Evolutionary conservation across 2,113 vertebrate species (phyloP).

Genomic region (Zonotrichia leucophrys): DNA sequence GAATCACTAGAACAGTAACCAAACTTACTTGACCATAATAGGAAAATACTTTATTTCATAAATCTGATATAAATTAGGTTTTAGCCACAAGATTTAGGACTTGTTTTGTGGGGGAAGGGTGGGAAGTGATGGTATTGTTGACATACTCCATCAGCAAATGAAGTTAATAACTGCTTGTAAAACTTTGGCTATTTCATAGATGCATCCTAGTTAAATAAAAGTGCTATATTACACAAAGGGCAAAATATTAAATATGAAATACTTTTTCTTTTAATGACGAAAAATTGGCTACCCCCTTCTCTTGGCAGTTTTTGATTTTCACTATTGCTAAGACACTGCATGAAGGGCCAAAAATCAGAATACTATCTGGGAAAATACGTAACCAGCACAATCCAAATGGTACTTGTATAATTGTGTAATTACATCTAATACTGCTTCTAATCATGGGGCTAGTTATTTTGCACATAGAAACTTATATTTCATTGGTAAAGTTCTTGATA

Average conservation of each 20-base stretch:
- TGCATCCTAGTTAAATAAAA: constrained; percentile 80
- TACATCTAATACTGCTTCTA: constrained; percentile 81
- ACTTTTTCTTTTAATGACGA: constrained; percentile 53
- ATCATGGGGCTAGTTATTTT: constrained; percentile 75
- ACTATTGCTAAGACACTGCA: constrained; percentile 83
- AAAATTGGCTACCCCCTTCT: constrained; percentile 76
- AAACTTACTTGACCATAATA: constrained; percentile 80
- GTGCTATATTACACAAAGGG: constrained; percentile 82
- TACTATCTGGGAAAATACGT: constrained; percentile 74
- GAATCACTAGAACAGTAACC: constrained; percentile 80
- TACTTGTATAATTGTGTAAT: constrained; percentile 69
- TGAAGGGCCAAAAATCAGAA: constrained; percentile 77
- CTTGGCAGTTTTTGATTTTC: constrained; percentile 72
- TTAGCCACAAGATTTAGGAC: constrained; percentile 73
- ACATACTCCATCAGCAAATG: constrained; percentile 71
- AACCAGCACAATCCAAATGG: constrained; percentile 78
- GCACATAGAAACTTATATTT: constrained; percentile 78
- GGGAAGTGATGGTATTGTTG: constrained; percentile 57
- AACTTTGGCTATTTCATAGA: constrained; percentile 83
- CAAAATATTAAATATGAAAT: constrained; percentile 73
- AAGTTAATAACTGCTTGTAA: constrained; percentile 73
- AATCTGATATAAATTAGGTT: constrained; percentile 83
- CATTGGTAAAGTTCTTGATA: constrained; percentile 76
- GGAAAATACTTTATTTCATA: constrained; percentile 84
- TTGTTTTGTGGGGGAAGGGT: constrained; percentile 58